phyloP scores from a whole-genome alignment of 1,140 invertebrate species.

The Leguminivora glycinivorella region DNA sequence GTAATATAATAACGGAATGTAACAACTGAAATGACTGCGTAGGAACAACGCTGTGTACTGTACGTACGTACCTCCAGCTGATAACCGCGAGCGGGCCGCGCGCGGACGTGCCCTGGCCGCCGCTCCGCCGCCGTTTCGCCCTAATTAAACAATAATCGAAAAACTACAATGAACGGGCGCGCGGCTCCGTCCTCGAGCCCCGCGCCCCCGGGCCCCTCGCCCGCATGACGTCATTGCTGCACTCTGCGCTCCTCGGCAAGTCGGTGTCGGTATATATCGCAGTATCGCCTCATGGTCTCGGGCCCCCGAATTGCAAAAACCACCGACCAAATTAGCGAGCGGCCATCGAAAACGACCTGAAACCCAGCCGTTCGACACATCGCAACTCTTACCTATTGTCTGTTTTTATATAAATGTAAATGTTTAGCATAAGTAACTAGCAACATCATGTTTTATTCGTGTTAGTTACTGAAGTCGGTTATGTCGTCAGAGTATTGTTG shows the following conservation, averaged over 20 bases:
- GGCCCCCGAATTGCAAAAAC: not conserved
- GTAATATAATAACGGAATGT: too few relatives aligned
- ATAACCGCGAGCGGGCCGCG: slow-evolving; percentile 50
- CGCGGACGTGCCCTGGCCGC: slow-evolving; percentile 59
- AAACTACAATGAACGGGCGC: slow-evolving; percentile 78
- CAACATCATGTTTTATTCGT: slow-evolving; percentile 16
- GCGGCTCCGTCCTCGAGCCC: slow-evolving; percentile 66
- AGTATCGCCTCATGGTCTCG: slow-evolving; percentile 66
- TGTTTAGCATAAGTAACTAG: not conserved
- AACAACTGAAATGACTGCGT: too few relatives aligned
- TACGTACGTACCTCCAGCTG: not conserved
- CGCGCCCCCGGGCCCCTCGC: slow-evolving; percentile 41
- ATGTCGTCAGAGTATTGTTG: not conserved
- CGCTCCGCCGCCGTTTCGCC: slow-evolving; percentile 77
- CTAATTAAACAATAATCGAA: slow-evolving; percentile 79
- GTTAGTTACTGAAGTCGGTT: not conserved
- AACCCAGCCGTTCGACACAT: not conserved
- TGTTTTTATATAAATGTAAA: slow-evolving; percentile 15
- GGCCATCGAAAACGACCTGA: not conserved
- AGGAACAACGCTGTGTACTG: too few relatives aligned
- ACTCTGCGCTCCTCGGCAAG: slow-evolving; percentile 62
- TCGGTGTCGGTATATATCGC: too few relatives aligned
- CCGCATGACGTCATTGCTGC: slow-evolving; percentile 70
- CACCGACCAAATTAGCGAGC: not conserved
- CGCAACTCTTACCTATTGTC: not conserved